phyloP scores from a whole-genome alignment of 2,888 invertebrate species.

The Zelleria hepariella region DNA sequence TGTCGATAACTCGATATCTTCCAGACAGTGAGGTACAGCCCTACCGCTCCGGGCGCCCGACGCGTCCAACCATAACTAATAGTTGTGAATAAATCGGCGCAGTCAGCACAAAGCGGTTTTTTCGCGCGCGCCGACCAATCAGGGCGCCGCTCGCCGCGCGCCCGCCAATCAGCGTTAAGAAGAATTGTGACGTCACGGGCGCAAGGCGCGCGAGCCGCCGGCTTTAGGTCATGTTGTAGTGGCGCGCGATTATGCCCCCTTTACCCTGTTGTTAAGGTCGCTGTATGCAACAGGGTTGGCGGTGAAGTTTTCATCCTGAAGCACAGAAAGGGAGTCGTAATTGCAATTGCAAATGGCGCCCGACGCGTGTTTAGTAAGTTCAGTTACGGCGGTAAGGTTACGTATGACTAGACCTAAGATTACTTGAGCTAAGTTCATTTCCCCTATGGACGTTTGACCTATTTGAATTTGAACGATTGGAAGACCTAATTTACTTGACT shows the following conservation, averaged over 20 bases:
- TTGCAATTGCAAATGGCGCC: slow-evolving; percentile 64
- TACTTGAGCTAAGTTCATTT: no score
- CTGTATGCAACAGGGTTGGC: background rate
- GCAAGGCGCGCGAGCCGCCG: slow-evolving; percentile 42
- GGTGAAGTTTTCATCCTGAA: slow-evolving; percentile 11
- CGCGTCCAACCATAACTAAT: slow-evolving; percentile 65
- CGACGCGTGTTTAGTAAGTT: background rate
- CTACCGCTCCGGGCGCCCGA: slow-evolving; percentile 30
- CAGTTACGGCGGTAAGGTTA: no score
- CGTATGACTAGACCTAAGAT: no score
- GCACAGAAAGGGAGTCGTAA: slow-evolving; percentile 30
- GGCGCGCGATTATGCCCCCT: slow-evolving; percentile 29
- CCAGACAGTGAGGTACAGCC: no score
- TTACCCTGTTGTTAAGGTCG: slow-evolving; percentile 17
- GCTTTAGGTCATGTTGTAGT: slow-evolving; percentile 49
- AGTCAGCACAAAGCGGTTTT: slow-evolving; percentile 58
- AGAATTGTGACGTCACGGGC: slow-evolving; percentile 60
- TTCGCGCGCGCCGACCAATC: slow-evolving; percentile 48
- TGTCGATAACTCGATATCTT: background rate
- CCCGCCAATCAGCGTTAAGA: slow-evolving; percentile 53
- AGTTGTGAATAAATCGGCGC: slow-evolving; percentile 62
- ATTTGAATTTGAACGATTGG: no score
- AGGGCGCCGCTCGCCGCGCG: slow-evolving; percentile 26
- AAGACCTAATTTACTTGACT: no score
- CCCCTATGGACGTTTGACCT: no score